Conservation (phyloP, 2,888 invertebrate species). For the Girardia tigrina region DNA sequence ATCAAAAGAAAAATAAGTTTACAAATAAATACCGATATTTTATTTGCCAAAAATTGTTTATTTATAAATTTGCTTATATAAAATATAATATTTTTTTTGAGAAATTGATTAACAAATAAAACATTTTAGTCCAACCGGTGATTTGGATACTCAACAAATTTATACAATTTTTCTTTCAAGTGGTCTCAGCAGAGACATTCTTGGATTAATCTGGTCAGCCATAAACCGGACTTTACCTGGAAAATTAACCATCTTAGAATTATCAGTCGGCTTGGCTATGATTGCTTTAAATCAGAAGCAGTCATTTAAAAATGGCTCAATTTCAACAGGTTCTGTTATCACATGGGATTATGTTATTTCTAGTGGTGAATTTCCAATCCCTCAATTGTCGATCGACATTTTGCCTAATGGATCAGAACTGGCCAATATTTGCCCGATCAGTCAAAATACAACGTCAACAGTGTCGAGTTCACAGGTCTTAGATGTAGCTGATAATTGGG, state of each 20-base stretch:
- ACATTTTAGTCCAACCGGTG: not conserved
- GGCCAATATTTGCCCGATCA: not conserved
- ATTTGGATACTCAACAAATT: constrained; percentile 13
- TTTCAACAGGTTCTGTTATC: not conserved
- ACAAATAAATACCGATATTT: too few relatives aligned
- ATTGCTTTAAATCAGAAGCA: not conserved
- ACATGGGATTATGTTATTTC: not conserved
- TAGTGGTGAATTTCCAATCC: constrained; percentile 7
- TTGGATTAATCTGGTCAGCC: not conserved
- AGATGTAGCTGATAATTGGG: not conserved
- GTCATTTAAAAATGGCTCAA: not conserved
- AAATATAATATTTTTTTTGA: too few relatives aligned
- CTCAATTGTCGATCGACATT: not conserved
- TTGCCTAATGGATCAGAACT: not conserved
- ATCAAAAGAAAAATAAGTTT: too few relatives aligned
- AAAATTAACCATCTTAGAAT: not conserved
- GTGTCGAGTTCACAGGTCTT: not conserved
- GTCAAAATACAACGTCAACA: not conserved
- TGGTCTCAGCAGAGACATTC: not conserved
- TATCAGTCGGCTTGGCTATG: not conserved
- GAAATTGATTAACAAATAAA: too few relatives aligned
- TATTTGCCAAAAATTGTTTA: too few relatives aligned
- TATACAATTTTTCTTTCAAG: not conserved
- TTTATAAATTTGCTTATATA: too few relatives aligned
- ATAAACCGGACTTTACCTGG: not conserved